Conservation (phyloP, 2,888 invertebrate species). For the Notocelia uddmanniana region DNA sequence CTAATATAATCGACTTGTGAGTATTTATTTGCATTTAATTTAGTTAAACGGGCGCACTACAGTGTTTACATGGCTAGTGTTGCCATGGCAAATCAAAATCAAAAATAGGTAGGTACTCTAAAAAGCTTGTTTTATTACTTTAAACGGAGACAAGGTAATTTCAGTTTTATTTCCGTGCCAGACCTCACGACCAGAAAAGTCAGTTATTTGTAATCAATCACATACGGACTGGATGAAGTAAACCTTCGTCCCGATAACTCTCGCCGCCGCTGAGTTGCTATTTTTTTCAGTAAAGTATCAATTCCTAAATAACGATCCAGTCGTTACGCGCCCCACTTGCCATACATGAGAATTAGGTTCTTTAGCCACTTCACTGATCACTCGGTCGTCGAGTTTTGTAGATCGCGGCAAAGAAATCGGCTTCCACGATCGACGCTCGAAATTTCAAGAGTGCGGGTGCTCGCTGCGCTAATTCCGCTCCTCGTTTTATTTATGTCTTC, state of each 20-base stretch:
- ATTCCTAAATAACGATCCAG: neutral
- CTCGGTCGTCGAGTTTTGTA: constrained; percentile 31
- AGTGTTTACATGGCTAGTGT: no score
- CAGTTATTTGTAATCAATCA: neutral
- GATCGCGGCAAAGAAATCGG: constrained; percentile 58
- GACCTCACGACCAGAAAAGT: neutral
- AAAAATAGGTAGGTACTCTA: no score
- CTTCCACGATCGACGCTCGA: constrained; percentile 69
- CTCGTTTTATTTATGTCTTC: constrained; percentile 85
- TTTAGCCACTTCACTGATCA: constrained; percentile 9
- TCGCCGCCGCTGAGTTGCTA: no score
- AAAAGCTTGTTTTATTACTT: no score
- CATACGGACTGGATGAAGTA: neutral
- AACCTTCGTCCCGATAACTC: no score
- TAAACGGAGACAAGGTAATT: no score
- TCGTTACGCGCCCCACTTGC: neutral
- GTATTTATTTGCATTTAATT: no score
- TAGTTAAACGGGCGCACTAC: no score
- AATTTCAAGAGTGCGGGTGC: constrained; percentile 66
- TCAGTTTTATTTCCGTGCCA: neutral
- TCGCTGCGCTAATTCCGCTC: constrained; percentile 73
- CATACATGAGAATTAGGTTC: neutral
- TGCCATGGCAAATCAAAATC: no score
- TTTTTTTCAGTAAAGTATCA: neutral
- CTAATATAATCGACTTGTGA: no score